Percentiles rank a stretch among this genome's conserved stretches.
phyloP scores from a whole-genome alignment of 2,888 invertebrate genomes.

The Neuroscelio doddi region DNA sequence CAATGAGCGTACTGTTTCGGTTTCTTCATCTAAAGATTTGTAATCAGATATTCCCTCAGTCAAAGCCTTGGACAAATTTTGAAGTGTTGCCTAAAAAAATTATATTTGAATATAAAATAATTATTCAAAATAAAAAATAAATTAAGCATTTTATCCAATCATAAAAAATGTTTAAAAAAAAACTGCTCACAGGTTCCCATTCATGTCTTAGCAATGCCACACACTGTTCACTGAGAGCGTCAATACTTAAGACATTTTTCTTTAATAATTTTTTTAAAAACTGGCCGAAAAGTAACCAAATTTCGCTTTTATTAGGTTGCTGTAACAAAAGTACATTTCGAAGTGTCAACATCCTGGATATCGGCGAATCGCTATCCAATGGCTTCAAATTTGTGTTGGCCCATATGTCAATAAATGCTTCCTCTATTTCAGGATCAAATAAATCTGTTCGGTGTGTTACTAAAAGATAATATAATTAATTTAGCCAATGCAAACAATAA shows the following conservation, averaged over 20 bases:
- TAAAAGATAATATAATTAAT: conserved; percentile 48
- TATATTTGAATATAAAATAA: neutral
- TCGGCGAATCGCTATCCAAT: conserved; percentile 52
- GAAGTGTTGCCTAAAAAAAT: conserved; percentile 54
- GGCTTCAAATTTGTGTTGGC: conserved; percentile 50
- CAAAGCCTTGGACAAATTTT: conserved; percentile 63
- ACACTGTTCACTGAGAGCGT: conserved; percentile 79
- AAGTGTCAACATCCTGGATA: conserved; percentile 61
- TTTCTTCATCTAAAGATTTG: conserved; percentile 55
- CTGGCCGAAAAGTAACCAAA: conserved; percentile 58
- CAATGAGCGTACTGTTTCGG: conserved; percentile 60
- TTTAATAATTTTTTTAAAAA: conserved; percentile 72
- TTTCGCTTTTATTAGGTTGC: conserved; percentile 47
- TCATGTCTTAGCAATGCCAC: conserved; percentile 79
- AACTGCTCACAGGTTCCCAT: conserved; percentile 77
- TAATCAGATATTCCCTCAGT: conserved; percentile 58
- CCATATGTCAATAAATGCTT: conserved; percentile 63
- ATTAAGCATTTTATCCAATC: neutral
- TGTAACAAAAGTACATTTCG: conserved; percentile 64
- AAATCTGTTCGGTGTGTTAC: conserved; percentile 59
- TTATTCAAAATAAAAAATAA: neutral
- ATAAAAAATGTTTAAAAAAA: too few relatives aligned
- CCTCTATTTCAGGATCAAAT: conserved; percentile 55
- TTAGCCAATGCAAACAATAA: too few relatives aligned
- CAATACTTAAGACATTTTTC: conserved; percentile 75